Evolutionary conservation across 2,888 invertebrate species (phyloP).

Genomic region (Platerodrilus igneus): DNA sequence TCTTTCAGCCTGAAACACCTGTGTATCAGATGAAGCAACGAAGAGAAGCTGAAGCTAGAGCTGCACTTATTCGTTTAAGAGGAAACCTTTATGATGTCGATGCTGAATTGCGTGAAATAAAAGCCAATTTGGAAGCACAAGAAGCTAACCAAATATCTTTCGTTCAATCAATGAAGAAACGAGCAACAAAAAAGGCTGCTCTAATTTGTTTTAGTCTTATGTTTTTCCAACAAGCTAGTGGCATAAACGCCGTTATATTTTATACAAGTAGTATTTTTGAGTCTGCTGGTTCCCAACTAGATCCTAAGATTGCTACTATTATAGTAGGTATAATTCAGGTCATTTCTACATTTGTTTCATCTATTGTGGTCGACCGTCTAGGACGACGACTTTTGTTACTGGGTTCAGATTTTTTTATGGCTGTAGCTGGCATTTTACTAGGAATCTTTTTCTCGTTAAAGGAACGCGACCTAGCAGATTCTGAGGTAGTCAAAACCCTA

Average conservation of each 20-base stretch:
- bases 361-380: conserved; percentile 72
- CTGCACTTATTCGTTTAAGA: conserved; percentile 68
- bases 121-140: conserved; percentile 53
- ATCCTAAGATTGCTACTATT: conserved; percentile 63
- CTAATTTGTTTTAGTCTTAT: conserved; percentile 73
- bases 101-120: conserved; percentile 63
- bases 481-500: conserved; percentile 51
- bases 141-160: conserved; percentile 55
- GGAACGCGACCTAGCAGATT: conserved; percentile 38
- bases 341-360: conserved; percentile 67
- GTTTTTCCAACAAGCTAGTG: conserved; percentile 85
- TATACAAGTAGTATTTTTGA: conserved; percentile 71
- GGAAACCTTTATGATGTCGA: conserved; percentile 66
- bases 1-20: conserved; percentile 87
- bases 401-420: conserved; percentile 66
- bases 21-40: conserved; percentile 63
- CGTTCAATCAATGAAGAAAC: conserved; percentile 47
- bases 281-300: conserved; percentile 57
- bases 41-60: conserved; percentile 60
- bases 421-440: conserved; percentile 62
- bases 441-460: conserved; percentile 65
- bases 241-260: conserved; percentile 80
- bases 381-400: conserved; percentile 75
- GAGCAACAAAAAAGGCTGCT: conserved; percentile 61
- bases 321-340: conserved; percentile 83